These are phyloP conservation scores for Erinaceus europaeus DNA, from an alignment of 2,113 vertebrate genomes.

Conservation along the genomic window DNA sequence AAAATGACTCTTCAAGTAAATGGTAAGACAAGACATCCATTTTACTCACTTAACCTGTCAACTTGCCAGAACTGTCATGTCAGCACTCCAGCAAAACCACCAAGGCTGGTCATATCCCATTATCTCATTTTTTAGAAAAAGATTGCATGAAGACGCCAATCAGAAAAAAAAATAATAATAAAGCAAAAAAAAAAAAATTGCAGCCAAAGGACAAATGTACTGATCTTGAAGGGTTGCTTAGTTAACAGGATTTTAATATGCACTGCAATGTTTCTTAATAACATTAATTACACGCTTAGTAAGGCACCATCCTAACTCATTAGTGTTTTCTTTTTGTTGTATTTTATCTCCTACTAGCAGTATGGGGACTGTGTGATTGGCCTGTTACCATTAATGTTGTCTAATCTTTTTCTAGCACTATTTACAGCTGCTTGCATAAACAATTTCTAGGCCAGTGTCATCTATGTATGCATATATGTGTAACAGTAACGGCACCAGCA, in stretches of 20 bases:
- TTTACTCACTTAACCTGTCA: slow-evolving; percentile 74
- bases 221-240: slow-evolving; percentile 58
- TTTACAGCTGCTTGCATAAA: slow-evolving; percentile 66
- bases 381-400: slow-evolving; percentile 56
- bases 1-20: slow-evolving; percentile 40
- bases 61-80: slow-evolving; percentile 59
- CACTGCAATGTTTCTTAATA: slow-evolving; percentile 73
- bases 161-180: slow-evolving; percentile 32
- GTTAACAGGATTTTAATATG: slow-evolving; percentile 72
- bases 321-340: slow-evolving; percentile 68
- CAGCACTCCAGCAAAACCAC: slow-evolving; percentile 51
- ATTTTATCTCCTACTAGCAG: slow-evolving; percentile 72
- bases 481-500: background rate
- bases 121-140: slow-evolving; percentile 69
- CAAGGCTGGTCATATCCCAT: slow-evolving; percentile 63
- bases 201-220: slow-evolving; percentile 61
- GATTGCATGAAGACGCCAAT: slow-evolving; percentile 63
- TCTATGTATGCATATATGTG: slow-evolving; percentile 48
- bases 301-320: slow-evolving; percentile 71
- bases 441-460: slow-evolving; percentile 60
- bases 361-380: slow-evolving; percentile 53
- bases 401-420: slow-evolving; percentile 54
- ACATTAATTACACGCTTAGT: slow-evolving; percentile 76
- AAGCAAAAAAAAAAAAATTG: background rate
- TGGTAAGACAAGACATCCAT: slow-evolving; percentile 62